phyloP scores from a whole-genome alignment of 2,888 invertebrate genomes.

The Ceramica pisi region DNA sequence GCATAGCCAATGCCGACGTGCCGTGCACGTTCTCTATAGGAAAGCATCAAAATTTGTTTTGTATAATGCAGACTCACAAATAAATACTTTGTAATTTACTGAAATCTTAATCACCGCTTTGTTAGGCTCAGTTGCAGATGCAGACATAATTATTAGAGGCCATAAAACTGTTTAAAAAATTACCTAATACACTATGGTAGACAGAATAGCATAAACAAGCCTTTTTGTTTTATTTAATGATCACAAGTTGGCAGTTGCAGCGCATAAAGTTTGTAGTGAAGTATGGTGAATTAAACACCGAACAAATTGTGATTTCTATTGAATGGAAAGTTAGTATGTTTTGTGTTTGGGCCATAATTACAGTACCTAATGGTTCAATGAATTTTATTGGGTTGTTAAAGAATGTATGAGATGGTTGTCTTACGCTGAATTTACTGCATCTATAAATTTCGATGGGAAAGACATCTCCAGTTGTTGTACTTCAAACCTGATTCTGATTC shows the following conservation, averaged over 20 bases:
- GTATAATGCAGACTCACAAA: background rate
- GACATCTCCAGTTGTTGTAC: background rate
- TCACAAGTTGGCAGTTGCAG: conserved; percentile 31
- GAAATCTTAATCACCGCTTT: conserved; percentile 2
- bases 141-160: conserved; percentile 34
- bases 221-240: conserved; percentile 8
- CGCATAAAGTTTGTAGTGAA: conserved; percentile 11
- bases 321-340: conserved; percentile 22
- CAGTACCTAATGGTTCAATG: conserved; percentile 5
- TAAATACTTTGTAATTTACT: conserved; percentile 8
- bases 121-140: conserved; percentile 3
- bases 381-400: conserved; percentile 27
- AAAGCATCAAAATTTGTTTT: too few relatives aligned
- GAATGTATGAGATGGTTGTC: background rate
- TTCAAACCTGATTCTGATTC: too few relatives aligned
- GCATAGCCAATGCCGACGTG: too few relatives aligned
- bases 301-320: conserved; percentile 26
- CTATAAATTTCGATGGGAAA: background rate
- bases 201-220: conserved; percentile 24
- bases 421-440: background rate
- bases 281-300: conserved; percentile 11
- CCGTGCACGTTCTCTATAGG: too few relatives aligned
- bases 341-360: conserved; percentile 7
- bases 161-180: conserved; percentile 18
- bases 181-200: conserved; percentile 6